phyloP scores from a whole-genome alignment of 2,113 vertebrate genomes.

The Mesocricetus auratus region DNA sequence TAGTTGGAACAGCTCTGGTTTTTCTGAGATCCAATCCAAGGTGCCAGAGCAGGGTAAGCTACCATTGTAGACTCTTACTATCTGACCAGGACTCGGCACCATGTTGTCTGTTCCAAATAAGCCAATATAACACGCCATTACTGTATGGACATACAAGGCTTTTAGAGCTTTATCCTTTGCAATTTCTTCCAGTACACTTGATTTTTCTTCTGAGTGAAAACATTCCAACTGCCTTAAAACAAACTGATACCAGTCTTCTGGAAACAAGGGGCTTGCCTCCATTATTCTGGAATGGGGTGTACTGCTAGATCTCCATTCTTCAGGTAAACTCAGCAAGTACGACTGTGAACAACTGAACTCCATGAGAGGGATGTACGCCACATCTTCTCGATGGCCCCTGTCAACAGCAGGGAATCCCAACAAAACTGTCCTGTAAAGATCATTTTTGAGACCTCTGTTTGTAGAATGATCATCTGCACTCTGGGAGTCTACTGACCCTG shows the following conservation, averaged over 20 bases:
- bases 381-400: constrained; percentile 84
- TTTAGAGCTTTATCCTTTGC: constrained; percentile 91
- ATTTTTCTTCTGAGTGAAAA: constrained; percentile 88
- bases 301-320: constrained; percentile 92
- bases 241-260: constrained; percentile 96
- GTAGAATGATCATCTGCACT: constrained; percentile 86
- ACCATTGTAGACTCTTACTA: constrained; percentile 94
- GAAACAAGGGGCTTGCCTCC: constrained; percentile 92
- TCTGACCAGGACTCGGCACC: constrained; percentile 91
- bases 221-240: constrained; percentile 91
- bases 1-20: constrained; percentile 95
- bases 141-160: constrained; percentile 92
- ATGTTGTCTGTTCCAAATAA: constrained; percentile 92
- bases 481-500: constrained; percentile 94
- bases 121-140: constrained; percentile 91
- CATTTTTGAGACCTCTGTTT: constrained; percentile 88
- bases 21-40: constrained; percentile 94
- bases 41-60: constrained; percentile 94
- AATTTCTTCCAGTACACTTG: constrained; percentile 90
- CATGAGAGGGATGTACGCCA: constrained; percentile 78
- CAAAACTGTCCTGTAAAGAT: constrained; percentile 85
- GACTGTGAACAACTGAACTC: constrained; percentile 93
- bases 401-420: constrained; percentile 88
- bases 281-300: constrained; percentile 88
- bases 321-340: constrained; percentile 90